Evolutionary conservation across 2,888 invertebrate genomes (phyloP).

Genomic region (Didymodactylos carnosus): DNA sequence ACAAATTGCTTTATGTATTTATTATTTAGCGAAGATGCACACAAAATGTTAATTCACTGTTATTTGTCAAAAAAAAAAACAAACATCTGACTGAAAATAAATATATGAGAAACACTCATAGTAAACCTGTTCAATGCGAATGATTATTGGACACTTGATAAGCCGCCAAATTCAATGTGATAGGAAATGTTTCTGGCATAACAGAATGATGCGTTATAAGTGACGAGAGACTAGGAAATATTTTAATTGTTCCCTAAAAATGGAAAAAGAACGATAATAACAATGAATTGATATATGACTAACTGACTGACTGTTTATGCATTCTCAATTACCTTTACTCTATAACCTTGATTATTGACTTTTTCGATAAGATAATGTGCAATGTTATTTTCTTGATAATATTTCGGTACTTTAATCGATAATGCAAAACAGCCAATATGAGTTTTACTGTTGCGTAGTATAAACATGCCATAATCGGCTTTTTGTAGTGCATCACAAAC

Average conservation of each 20-base stretch:
- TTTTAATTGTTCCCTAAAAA: conserved; percentile 71
- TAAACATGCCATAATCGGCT: conserved; percentile 52
- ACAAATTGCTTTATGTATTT: too few relatives aligned
- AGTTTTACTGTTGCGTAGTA: conserved; percentile 72
- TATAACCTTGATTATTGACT: conserved; percentile 45
- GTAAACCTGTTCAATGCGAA: too few relatives aligned
- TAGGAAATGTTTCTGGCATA: conserved; percentile 77
- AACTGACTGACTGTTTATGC: too few relatives aligned
- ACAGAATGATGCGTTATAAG: conserved; percentile 83
- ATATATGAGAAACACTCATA: too few relatives aligned
- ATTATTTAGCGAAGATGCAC: too few relatives aligned
- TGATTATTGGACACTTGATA: too few relatives aligned
- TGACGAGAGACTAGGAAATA: conserved; percentile 67
- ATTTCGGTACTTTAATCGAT: conserved; percentile 60
- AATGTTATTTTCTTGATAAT: conserved; percentile 52
- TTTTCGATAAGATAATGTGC: conserved; percentile 75
- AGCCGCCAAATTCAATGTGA: conserved; percentile 53
- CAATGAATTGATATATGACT: too few relatives aligned
- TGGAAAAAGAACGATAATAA: neutral
- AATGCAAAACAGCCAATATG: conserved; percentile 73
- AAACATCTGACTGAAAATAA: too few relatives aligned
- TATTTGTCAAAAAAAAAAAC: too few relatives aligned
- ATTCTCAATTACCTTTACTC: conserved; percentile 6
- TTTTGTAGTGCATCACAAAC: neutral
- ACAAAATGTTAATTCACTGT: too few relatives aligned